These are phyloP conservation scores for Ptychadena robeensis DNA, from an alignment of 2,797 vertebrate genomes.

Conservation along the genomic window DNA sequence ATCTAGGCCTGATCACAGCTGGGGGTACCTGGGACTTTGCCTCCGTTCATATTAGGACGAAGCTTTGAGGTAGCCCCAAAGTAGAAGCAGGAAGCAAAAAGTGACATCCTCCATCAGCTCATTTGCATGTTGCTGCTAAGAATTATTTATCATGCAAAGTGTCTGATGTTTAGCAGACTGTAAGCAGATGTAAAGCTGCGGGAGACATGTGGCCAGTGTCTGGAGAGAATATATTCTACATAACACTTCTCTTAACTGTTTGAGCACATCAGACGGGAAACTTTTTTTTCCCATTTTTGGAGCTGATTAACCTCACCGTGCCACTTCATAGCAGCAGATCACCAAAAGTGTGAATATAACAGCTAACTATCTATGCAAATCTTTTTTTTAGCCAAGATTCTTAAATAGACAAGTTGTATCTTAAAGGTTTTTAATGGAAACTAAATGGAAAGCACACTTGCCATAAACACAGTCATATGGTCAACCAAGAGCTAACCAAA, in stretches of 20 bases:
- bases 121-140: conserved; percentile 56
- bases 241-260: conserved; percentile 39
- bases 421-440: no score
- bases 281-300: not conserved
- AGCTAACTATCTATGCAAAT: no score
- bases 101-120: conserved; percentile 35
- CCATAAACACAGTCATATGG: no score
- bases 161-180: conserved; percentile 57
- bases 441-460: no score
- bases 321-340: no score
- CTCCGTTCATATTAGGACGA: not conserved
- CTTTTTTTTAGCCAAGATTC: no score
- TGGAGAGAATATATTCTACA: conserved; percentile 41
- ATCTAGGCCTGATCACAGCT: conserved; percentile 44
- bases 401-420: no score
- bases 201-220: conserved; percentile 55
- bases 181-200: conserved; percentile 60
- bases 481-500: no score
- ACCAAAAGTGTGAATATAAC: no score
- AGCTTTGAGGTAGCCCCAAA: conserved; percentile 47
- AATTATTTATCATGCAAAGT: conserved; percentile 58
- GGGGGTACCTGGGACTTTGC: conserved; percentile 19
- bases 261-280: not conserved
- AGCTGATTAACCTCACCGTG: no score
- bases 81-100: conserved; percentile 41